phyloP scores from a whole-genome alignment of 2,888 invertebrate species.

The Temnothorax rugatulus region DNA sequence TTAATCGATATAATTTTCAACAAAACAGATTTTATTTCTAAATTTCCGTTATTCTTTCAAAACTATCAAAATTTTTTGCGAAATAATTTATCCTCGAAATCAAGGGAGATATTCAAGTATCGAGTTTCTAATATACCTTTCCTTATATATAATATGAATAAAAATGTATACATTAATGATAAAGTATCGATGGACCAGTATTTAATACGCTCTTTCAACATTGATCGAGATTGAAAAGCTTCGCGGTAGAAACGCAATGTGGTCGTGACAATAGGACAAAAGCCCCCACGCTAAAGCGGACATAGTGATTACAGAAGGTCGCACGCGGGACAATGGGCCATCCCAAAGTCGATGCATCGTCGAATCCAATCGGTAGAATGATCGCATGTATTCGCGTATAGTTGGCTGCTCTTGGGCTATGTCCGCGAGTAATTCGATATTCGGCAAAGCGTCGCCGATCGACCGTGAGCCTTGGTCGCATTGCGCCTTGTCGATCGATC shows the following conservation, averaged over 20 bases:
- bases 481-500: slow-evolving; percentile 61
- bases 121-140: not conserved
- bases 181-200: not conserved
- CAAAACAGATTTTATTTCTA: not conserved
- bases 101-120: not conserved
- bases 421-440: slow-evolving; percentile 54
- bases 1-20: not conserved
- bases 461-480: slow-evolving; percentile 46
- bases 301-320: slow-evolving; percentile 47
- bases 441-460: slow-evolving; percentile 55
- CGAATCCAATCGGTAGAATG: slow-evolving; percentile 14
- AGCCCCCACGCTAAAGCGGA: slow-evolving; percentile 30
- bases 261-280: slow-evolving; percentile 29
- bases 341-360: slow-evolving; percentile 30
- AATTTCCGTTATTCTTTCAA: not conserved
- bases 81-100: not conserved
- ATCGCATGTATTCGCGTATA: slow-evolving; percentile 40
- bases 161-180: not conserved
- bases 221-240: slow-evolving; percentile 9
- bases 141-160: not conserved
- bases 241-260: not conserved
- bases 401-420: slow-evolving; percentile 15
- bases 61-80: not conserved
- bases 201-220: slow-evolving; percentile 17
- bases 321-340: slow-evolving; percentile 39